Evolutionary conservation across 2,797 vertebrate genomes (phyloP).

Genomic region (Bradypus variegatus): DNA sequence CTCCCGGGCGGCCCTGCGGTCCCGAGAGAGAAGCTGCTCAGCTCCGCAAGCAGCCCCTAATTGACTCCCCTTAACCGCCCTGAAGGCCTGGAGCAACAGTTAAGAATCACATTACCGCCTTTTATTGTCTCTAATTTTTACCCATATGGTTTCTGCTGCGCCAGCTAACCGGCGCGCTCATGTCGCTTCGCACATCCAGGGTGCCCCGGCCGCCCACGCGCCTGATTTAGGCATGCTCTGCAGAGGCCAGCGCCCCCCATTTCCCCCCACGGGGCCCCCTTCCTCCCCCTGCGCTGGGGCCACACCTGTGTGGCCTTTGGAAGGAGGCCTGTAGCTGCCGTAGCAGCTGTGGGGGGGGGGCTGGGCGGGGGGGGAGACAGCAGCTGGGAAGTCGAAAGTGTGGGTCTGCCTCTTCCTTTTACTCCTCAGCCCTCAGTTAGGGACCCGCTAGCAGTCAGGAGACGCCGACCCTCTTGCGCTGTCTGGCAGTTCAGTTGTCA

Average conservation of each 20-base stretch:
- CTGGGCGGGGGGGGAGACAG: no score
- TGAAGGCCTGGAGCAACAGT: constrained; percentile 65
- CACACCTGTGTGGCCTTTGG: background rate
- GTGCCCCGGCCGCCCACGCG: background rate
- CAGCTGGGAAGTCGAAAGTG: background rate
- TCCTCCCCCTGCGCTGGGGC: background rate
- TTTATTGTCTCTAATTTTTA: constrained; percentile 59
- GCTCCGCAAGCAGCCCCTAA: constrained; percentile 51
- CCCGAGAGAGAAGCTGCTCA: background rate
- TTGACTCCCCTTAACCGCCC: constrained; percentile 61
- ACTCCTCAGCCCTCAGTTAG: background rate
- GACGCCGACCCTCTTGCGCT: background rate
- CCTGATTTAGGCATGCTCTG: background rate
- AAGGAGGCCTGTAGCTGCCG: background rate
- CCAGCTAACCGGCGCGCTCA: constrained; percentile 14
- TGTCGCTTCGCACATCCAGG: background rate
- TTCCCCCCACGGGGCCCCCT: no score
- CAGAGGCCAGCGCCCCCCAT: background rate
- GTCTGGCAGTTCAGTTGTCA: background rate
- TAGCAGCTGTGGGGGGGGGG: fast-evolving
- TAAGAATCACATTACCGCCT: constrained; percentile 65
- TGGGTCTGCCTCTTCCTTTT: background rate
- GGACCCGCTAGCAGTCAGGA: background rate
- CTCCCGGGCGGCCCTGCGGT: background rate
- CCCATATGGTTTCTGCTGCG: constrained; percentile 52